These are phyloP conservation scores for Spatula versicolor DNA, from an alignment of 2,797 vertebrate species.

Conservation along the genomic window DNA sequence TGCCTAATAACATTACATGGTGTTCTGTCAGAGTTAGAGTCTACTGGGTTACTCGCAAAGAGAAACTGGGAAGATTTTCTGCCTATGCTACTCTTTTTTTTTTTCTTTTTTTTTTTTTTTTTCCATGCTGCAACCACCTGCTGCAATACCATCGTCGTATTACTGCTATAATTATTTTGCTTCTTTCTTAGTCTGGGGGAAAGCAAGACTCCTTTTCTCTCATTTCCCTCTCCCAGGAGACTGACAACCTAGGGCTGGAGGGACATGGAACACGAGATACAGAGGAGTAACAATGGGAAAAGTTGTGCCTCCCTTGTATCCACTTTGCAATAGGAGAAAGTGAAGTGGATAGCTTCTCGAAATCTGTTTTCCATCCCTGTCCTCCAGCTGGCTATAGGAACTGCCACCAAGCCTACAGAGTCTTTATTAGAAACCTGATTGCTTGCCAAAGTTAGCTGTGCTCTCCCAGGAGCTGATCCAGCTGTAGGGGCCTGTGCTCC, in stretches of 20 bases:
- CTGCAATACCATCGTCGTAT: not conserved
- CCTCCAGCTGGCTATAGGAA: not conserved
- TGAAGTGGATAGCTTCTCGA: not conserved
- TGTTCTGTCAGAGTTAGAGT: not conserved
- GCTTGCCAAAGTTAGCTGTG: not conserved
- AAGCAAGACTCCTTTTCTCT: not conserved
- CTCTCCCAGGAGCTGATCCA: not conserved
- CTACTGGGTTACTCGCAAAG: not conserved
- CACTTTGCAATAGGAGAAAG: not conserved
- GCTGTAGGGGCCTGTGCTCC: not conserved
- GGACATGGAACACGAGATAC: not conserved
- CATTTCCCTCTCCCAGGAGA: not conserved
- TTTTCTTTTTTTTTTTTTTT: not conserved
- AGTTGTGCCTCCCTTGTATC: not conserved
- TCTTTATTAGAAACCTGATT: not conserved
- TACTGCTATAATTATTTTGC: not conserved
- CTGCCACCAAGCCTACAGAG: not conserved
- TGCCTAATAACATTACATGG: not conserved
- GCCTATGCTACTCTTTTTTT: not conserved
- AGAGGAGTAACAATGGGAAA: not conserved
- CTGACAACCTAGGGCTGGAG: not conserved
- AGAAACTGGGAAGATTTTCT: not conserved
- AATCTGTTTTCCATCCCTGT: not conserved
- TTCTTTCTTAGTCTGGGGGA: not conserved
- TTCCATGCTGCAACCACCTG: slow-evolving; percentile 18